Conservation (phyloP, 2,888 invertebrate genomes). For the Sinodicranocentrus sp. region DNA sequence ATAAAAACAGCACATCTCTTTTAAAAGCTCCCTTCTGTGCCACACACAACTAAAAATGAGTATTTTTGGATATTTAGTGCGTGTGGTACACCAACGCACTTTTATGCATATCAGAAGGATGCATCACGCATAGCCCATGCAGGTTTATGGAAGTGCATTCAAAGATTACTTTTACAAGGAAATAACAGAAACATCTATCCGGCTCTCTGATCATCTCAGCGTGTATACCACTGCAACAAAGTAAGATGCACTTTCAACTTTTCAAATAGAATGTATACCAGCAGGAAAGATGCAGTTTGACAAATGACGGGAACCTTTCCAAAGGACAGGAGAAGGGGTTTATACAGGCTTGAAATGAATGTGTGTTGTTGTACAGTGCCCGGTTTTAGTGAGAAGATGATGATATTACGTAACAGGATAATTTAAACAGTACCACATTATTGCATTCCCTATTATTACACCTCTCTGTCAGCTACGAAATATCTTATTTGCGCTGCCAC, state of each 20-base stretch:
- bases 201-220: no score
- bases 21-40: background rate
- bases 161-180: no score
- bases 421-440: conserved; percentile 38
- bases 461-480: background rate
- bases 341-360: conserved; percentile 27
- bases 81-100: no score
- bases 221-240: no score
- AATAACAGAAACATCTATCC: no score
- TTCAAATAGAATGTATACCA: no score
- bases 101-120: background rate
- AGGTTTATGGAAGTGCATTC: background rate
- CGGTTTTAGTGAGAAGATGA: conserved; percentile 1
- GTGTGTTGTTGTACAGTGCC: background rate
- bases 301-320: conserved; percentile 22
- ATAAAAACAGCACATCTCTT: background rate
- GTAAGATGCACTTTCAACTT: no score
- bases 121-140: background rate
- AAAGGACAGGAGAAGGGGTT: conserved; percentile 26
- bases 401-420: conserved; percentile 39
- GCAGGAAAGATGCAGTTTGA: conserved; percentile 45
- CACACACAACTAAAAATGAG: background rate
- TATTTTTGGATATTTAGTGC: conserved; percentile 8
- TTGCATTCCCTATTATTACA: conserved; percentile 15
- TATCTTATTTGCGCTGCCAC: no score